phyloP scores from a whole-genome alignment of 23 tunicate genomes.

The Ascidia mentula region DNA sequence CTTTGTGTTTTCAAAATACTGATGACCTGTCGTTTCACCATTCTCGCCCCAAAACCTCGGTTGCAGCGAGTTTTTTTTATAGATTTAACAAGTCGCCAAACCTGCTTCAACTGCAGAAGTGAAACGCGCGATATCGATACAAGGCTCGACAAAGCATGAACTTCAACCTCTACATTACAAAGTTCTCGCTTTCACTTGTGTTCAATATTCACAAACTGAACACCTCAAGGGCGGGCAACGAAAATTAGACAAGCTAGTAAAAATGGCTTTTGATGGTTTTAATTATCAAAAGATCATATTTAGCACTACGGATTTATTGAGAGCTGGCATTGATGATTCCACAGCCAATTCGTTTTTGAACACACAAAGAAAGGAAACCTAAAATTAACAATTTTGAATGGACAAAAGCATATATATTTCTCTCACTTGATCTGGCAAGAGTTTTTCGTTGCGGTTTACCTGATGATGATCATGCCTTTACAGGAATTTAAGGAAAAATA shows the following conservation, averaged over 20 bases:
- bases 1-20: no score
- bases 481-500: background rate
- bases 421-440: slow-evolving; percentile 2
- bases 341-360: background rate
- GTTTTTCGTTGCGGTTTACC: background rate
- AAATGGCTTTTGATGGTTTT: background rate
- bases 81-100: no score
- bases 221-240: background rate
- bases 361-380: background rate
- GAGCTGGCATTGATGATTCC: background rate
- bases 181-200: slow-evolving; percentile 4
- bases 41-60: no score
- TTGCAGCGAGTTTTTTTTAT: no score
- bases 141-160: no score
- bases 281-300: background rate
- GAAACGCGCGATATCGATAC: no score
- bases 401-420: background rate
- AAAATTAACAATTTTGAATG: background rate
- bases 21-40: no score
- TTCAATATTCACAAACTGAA: background rate
- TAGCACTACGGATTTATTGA: background rate
- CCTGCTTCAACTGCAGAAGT: no score
- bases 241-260: background rate
- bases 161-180: no score
- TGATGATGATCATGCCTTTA: background rate